Evolutionary conservation across 2,888 invertebrate species (phyloP), one percentile per base, ranked within the genome.

Genomic region (Netelia virgata): DNA sequence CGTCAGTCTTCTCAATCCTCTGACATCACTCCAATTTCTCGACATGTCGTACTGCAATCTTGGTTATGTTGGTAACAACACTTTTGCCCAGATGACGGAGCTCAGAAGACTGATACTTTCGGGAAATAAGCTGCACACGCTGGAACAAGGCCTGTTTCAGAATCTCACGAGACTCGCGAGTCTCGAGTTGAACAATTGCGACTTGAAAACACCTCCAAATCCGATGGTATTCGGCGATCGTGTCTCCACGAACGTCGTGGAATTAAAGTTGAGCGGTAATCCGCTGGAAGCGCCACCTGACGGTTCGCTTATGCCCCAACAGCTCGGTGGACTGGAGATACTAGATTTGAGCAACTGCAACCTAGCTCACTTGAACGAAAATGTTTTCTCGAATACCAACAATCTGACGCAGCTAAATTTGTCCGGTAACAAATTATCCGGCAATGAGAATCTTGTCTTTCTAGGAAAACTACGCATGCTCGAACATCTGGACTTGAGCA

Each of bases 31-130:
- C 47, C 96, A 96, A 91, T 96, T 96, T 89, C 93, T 96, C 3
- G 96, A 96, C 91, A 96, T 97, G 96, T 96, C 96, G 6, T 96
- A 96, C 90, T 96, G 96, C 92, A 95, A 96, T 90, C 94, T 96
- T 1, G 96, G 96, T 0, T 94, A 95, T 86, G 94, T 96, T 76
- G 95, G 96, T 0, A 96, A 96, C 53, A 94, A 95, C 43, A 95
- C 96, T 2, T 97, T 96, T 90, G 95, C 96, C 3, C 95, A 96
- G 90, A 96, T 96, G 96, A 95, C 95, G 1, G 95, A 95, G 10
- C 94, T 96, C 93, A 96, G 95, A 89, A 94, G 95, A 72, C 93
- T 96, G 20, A 94, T 96, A 68, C 94, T 97, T 43, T 96, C 96
- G 2, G 96, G 96, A 5, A 96, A 97, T 87, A 95, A 95, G 89